phyloP scores from a whole-genome alignment of 1,140 invertebrate genomes.

The Armadillidium nasatum region DNA sequence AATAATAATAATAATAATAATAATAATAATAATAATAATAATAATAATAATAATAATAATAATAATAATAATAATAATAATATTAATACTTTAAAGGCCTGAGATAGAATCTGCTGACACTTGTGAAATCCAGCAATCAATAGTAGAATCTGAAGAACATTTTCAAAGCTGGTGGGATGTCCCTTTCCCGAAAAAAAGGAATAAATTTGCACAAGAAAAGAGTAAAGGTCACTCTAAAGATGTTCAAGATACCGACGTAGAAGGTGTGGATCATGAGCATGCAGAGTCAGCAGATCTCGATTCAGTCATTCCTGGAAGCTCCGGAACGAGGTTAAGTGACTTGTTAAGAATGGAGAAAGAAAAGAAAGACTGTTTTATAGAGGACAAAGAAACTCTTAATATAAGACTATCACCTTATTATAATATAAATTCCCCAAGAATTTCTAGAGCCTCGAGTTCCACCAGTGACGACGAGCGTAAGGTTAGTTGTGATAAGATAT shows the following conservation, averaged over 20 bases:
- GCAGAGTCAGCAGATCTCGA: neutral
- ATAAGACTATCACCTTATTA: neutral
- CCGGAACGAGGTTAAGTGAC: neutral
- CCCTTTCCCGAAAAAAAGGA: neutral
- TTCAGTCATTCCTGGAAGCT: neutral
- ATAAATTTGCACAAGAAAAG: too few relatives aligned
- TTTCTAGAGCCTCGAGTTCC: neutral
- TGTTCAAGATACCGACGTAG: neutral
- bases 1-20: too few relatives aligned
- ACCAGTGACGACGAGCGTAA: neutral
- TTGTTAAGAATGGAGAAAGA: neutral
- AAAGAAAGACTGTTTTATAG: neutral
- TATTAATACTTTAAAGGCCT: too few relatives aligned
- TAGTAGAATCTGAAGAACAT: neutral
- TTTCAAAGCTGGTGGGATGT: slow-evolving; percentile 2
- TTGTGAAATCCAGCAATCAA: neutral
- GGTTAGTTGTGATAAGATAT: too few relatives aligned
- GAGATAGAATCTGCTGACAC: too few relatives aligned
- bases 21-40: too few relatives aligned
- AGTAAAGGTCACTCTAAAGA: neutral
- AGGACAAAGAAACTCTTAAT: neutral
- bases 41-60: too few relatives aligned
- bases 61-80: too few relatives aligned
- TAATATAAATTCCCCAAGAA: neutral
- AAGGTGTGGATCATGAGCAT: neutral